These are phyloP conservation scores for Drosophila simulans DNA, from an alignment of 1,140 invertebrate genomes.

Conservation along the genomic window DNA sequence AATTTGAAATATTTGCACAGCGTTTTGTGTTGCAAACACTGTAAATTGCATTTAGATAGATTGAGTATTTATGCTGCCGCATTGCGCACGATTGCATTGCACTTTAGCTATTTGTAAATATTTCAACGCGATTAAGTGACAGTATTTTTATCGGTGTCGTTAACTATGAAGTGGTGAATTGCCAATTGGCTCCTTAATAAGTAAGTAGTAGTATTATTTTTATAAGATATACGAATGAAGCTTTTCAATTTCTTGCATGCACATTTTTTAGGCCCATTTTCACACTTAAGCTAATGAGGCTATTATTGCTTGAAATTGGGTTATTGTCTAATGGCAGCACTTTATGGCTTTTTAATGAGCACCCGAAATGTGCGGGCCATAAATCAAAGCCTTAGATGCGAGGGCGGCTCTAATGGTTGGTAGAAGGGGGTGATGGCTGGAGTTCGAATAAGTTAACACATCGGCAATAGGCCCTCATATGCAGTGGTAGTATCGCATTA, in stretches of 20 bases:
- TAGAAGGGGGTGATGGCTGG: too few relatives aligned
- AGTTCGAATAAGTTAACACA: conserved; percentile 47
- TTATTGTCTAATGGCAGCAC: conserved; percentile 34
- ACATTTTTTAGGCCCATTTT: not conserved
- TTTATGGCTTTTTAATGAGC: conserved; percentile 75
- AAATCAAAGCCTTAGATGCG: conserved; percentile 52
- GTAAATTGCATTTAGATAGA: conserved; percentile 32
- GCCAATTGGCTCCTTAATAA: too few relatives aligned
- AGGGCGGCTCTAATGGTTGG: conserved; percentile 1
- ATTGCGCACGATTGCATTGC: too few relatives aligned
- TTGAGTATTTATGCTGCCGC: not conserved
- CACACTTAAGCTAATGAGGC: conserved; percentile 50
- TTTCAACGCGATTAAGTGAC: not conserved
- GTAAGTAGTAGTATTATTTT: too few relatives aligned
- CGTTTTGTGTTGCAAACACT: conserved; percentile 22
- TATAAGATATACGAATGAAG: too few relatives aligned
- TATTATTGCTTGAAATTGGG: conserved; percentile 26
- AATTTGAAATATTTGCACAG: conserved; percentile 45
- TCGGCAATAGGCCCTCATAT: conserved; percentile 31
- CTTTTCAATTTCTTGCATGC: too few relatives aligned
- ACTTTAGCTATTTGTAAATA: not conserved
- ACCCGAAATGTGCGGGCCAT: conserved; percentile 49
- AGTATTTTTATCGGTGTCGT: not conserved
- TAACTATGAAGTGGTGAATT: too few relatives aligned
- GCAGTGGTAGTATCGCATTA: conserved; percentile 54